Base-by-base conservation (phyloP, 2,888 invertebrate species). In the Dryobotodes eremita region DNA sequence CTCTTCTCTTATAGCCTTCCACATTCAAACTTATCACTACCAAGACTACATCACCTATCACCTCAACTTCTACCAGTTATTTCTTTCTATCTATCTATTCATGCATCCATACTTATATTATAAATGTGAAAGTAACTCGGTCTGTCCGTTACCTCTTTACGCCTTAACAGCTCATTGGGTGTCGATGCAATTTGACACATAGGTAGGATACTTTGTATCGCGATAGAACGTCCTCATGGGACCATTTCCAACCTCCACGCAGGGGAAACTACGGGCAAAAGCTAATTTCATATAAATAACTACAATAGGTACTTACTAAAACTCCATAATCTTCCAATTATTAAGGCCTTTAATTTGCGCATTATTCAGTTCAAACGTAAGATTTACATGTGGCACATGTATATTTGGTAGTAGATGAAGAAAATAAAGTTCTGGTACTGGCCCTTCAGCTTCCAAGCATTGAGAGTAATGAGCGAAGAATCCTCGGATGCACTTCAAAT, bases 401-500 rank as follows among this genome's bases (percentile, higher is more conserved):
- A 75, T 8, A 50, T 61, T 57, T 2, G 69, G 69, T 2, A 79
- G 57, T 11, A 79, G 15, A 15, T 50, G 72, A 70, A 31, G 79
- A 69, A 20, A 80, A 59, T 75, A 80, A 2, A 90, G 89, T n/a
- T 90, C 89, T 17, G 88, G 88, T 1, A 75, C 73, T 6, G 83
- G 84, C 7, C 86, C 87, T 42, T 86, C 48, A 75, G 77, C 66
- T 0, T 81, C 53, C 11, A 61, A 81, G 61, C 91, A 91, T n/a
- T 85, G 82, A 0, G 85, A 83, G 36, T 87, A 85, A 10, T 83
- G 20, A 0, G 84, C 69, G 36, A 90, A 89, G 42, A 83, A 17
- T 61, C 50, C 50, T 23, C 90, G 76, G 23, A 91, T 88, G 76
- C 90, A 91, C 31, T 89, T 74, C 59, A 86, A 64, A 31, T 91